Base-by-base conservation (phyloP, 2,113 vertebrate genomes). In the Colistium nudipinnis region DNA sequence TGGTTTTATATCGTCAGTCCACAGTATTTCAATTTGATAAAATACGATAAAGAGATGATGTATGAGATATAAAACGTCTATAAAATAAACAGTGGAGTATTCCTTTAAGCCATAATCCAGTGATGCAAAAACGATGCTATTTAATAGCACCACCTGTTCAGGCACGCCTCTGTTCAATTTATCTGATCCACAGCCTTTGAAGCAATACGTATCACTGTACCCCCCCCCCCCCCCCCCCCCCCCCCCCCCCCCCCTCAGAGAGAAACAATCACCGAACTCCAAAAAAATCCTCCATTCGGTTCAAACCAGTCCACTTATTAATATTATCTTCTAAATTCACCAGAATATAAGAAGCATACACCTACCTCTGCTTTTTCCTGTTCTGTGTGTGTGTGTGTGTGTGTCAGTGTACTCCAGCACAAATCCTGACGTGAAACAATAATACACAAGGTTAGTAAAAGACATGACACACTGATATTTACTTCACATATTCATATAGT, bases 71-170 rank as follows among this genome's bases (percentile, higher is more conserved):
- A n/a, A n/a, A n/a, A n/a, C n/a, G n/a, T n/a, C n/a, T n/a, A 20
- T n/a, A 20, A 20, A 22, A 9, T 36, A 24, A 39, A 49, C 12
- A 78, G 83, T 64, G 70, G 76, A 66, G 56, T 57, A 60, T 81
- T 85, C 62, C 69, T 80, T 75, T 84, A 57, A 71, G 64, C 60
- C 62, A 78, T 77, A 68, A 89, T 69, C 76, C 86, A 88, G 85
- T 82, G 78, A 90, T 87, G 87, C 86, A 90, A 88, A 91, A 89
- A 85, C 52, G 52, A 71, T 82, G 77, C 62, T 85, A 69, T 77
- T 59, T 55, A 82, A 60, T 60, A 72, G 62, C 45, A 36, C 75
- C 74, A 52, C 52, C 43, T 68, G 52, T 77, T 77, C 67, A 55
- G 76, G 77, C 74, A 79, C 33, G 73, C 83, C 76, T 82, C 81